These are phyloP conservation scores for Drosophila malerkotliana DNA, from an alignment of 1,140 invertebrate species.

Conservation along the genomic window DNA sequence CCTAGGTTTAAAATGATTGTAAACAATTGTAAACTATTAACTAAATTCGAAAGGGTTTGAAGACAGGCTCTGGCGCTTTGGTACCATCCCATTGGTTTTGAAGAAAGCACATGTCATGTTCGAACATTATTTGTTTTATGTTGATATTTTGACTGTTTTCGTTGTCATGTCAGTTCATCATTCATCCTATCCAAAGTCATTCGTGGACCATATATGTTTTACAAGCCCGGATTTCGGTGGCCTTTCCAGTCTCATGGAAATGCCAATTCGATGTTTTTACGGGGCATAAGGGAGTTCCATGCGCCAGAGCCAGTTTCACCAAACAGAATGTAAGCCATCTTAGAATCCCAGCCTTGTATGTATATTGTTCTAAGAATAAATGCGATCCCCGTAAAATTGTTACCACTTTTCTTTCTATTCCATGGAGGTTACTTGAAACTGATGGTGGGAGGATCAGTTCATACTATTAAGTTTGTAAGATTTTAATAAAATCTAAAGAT, in stretches of 20 bases:
- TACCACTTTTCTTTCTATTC: conserved; percentile 28
- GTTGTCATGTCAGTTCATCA: conserved; percentile 30
- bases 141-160: conserved; percentile 61
- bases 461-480: conserved; percentile 77
- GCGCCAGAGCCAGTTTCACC: conserved; percentile 13
- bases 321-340: conserved; percentile 10
- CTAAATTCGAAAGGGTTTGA: conserved; percentile 7
- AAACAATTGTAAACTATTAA: conserved; percentile 20
- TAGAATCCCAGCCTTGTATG: conserved; percentile 22
- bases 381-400: conserved; percentile 20
- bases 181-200: not conserved
- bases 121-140: conserved; percentile 59
- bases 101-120: conserved; percentile 36
- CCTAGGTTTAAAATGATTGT: conserved; percentile 10
- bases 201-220: conserved; percentile 20
- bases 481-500: conserved; percentile 59
- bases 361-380: conserved; percentile 36
- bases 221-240: conserved; percentile 50
- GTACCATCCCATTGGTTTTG: not conserved
- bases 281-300: conserved; percentile 7
- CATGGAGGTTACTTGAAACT: conserved; percentile 40
- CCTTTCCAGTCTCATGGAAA: conserved; percentile 62
- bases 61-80: conserved; percentile 8
- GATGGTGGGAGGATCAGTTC: conserved; percentile 59
- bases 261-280: conserved; percentile 60